Conservation (phyloP, 2,113 vertebrate species). For the Vanacampus margaritifer region DNA sequence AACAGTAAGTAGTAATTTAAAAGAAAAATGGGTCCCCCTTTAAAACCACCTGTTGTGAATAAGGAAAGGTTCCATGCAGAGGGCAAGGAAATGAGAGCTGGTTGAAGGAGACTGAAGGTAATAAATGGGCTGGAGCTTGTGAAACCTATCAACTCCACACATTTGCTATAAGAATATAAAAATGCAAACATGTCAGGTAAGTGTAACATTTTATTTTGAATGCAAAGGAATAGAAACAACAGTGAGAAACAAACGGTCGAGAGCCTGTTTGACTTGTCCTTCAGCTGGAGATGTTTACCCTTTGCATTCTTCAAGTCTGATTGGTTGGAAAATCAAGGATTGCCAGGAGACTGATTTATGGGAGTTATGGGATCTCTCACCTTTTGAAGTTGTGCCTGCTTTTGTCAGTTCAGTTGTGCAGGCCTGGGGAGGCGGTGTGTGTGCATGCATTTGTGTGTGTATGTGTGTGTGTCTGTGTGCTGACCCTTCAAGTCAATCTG, state of each 20-base stretch:
- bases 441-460: constrained; percentile 7
- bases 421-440: constrained; percentile 14
- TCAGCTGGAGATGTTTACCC: constrained; percentile 69
- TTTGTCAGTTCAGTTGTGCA: constrained; percentile 58
- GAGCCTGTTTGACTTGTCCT: constrained; percentile 42
- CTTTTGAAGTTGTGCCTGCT: constrained; percentile 65
- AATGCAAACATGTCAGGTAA: not conserved
- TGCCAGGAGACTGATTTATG: constrained; percentile 60
- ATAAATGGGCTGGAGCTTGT: not conserved
- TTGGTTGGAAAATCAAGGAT: constrained; percentile 55
- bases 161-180: not conserved
- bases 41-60: not conserved
- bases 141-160: not conserved
- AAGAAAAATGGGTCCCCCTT: not conserved
- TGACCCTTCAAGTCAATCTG: constrained; percentile 35
- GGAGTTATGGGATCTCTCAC: constrained; percentile 65
- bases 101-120: not conserved
- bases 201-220: not conserved
- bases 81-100: not conserved
- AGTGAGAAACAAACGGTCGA: not conserved
- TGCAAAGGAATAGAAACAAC: not conserved
- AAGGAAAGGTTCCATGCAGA: not conserved
- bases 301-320: constrained; percentile 61
- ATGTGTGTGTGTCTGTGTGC: constrained; percentile 7
- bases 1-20: not conserved